Percentiles rank a stretch among this genome's conserved stretches.
These are phyloP conservation scores for Acanthochromis polyacanthus DNA, from an alignment of 2,113 vertebrate genomes.

Conservation along the genomic window DNA sequence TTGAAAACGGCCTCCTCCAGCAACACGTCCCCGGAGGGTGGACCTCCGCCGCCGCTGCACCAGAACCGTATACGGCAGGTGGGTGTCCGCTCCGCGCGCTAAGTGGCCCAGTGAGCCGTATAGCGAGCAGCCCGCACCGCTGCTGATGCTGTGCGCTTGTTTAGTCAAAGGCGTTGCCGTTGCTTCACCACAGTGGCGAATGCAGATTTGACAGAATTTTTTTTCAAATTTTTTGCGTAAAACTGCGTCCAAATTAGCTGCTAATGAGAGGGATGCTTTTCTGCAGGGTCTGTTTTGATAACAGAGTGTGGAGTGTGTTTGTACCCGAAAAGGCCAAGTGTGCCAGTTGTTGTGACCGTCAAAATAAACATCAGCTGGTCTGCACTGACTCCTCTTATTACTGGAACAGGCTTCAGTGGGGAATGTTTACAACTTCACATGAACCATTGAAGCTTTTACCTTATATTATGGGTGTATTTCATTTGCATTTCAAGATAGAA, in stretches of 20 bases:
- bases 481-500: background rate
- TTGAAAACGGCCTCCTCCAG: slow-evolving; percentile 82
- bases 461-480: background rate
- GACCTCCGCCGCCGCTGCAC: slow-evolving; percentile 75
- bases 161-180: slow-evolving; percentile 76
- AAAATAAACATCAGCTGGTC: slow-evolving; percentile 60
- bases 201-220: background rate
- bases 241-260: slow-evolving; percentile 18
- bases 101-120: slow-evolving; percentile 51
- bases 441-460: background rate
- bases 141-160: slow-evolving; percentile 35
- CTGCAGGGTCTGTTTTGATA: slow-evolving; percentile 31
- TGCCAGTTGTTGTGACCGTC: slow-evolving; percentile 35
- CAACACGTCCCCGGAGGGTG: slow-evolving; percentile 81
- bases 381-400: background rate
- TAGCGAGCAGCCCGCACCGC: slow-evolving; percentile 28
- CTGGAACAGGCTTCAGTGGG: slow-evolving; percentile 23
- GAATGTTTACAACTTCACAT: slow-evolving; percentile 37
- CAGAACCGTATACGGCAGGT: slow-evolving; percentile 86
- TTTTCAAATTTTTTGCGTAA: background rate
- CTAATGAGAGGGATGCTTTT: background rate
- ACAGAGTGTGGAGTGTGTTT: background rate
- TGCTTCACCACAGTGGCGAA: slow-evolving; percentile 32
- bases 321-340: slow-evolving; percentile 9
- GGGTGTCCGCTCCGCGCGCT: slow-evolving; percentile 66